These are phyloP conservation scores for Lepus timidus DNA, from an alignment of 2,113 vertebrate species.

Conservation along the genomic window DNA sequence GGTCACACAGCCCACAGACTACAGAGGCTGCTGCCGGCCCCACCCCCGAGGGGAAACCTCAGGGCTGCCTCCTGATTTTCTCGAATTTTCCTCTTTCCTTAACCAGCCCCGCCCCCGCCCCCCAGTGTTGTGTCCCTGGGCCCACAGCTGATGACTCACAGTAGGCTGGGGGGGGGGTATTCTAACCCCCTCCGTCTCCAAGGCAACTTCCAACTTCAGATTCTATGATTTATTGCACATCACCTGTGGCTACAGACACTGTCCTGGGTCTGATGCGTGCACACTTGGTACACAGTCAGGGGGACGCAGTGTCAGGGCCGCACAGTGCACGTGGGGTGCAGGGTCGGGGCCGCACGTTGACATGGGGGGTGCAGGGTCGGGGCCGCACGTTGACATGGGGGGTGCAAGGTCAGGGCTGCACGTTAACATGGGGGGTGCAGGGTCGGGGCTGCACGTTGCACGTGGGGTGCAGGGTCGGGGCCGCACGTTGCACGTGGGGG, in stretches of 20 bases:
- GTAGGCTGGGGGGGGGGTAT: not conserved
- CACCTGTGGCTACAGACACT: not conserved
- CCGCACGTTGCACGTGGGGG: too few relatives aligned
- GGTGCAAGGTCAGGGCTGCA: too few relatives aligned
- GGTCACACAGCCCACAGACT: not conserved
- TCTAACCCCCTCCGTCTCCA: not conserved
- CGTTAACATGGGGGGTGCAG: too few relatives aligned
- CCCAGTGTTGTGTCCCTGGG: not conserved
- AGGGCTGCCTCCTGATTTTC: not conserved
- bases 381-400: too few relatives aligned
- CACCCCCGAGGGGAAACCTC: not conserved
- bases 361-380: too few relatives aligned
- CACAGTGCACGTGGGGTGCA: too few relatives aligned
- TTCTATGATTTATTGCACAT: not conserved
- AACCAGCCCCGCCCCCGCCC: too few relatives aligned
- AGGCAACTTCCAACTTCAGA: not conserved
- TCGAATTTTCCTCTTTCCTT: not conserved
- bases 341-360: too few relatives aligned
- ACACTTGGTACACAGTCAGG: too few relatives aligned
- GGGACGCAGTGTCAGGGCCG: too few relatives aligned
- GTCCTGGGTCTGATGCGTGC: not conserved
- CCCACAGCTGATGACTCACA: not conserved
- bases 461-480: too few relatives aligned
- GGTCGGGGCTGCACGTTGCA: too few relatives aligned
- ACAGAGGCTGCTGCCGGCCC: not conserved